Percentiles rank a stretch among this genome's conserved stretches.
Conservation (phyloP, 2,888 invertebrate species). For the Ganaspis brasiliensis region DNA sequence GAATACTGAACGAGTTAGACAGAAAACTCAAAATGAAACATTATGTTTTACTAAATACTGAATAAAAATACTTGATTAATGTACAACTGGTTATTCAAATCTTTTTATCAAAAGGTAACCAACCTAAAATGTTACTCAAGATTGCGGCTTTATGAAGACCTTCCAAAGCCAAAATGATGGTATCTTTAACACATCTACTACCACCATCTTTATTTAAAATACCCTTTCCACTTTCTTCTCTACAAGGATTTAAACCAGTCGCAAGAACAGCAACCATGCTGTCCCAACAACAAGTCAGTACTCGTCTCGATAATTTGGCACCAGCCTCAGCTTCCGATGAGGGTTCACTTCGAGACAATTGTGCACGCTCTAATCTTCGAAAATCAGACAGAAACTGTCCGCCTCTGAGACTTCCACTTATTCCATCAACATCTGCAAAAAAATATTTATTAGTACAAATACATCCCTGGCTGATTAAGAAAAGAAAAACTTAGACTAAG, state of each 20-base stretch:
- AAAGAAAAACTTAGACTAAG: no score
- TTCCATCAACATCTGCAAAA: conserved; percentile 89
- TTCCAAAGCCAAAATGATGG: conserved; percentile 93
- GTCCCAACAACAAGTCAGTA: conserved; percentile 95
- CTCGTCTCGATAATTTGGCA: conserved; percentile 88
- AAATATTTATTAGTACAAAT: background rate
- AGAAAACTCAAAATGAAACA: no score
- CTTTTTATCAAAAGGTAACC: conserved; percentile 50
- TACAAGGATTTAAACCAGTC: conserved; percentile 81
- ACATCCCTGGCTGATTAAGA: background rate
- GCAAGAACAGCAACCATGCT: conserved; percentile 94
- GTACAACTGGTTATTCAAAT: no score
- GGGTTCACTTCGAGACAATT: conserved; percentile 85
- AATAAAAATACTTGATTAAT: background rate
- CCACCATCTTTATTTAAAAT: conserved; percentile 74
- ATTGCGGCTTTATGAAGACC: conserved; percentile 96
- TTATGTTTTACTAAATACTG: no score
- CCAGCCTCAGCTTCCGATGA: conserved; percentile 90
- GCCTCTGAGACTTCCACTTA: conserved; percentile 86
- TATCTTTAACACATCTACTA: conserved; percentile 86
- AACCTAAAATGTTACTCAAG: conserved; percentile 92
- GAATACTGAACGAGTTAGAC: no score
- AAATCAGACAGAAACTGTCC: conserved; percentile 93
- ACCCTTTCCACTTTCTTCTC: conserved; percentile 76
- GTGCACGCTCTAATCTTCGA: conserved; percentile 91